Evolutionary conservation across 2,797 vertebrate species (phyloP).

Genomic region (Atherinosoma microstoma): DNA sequence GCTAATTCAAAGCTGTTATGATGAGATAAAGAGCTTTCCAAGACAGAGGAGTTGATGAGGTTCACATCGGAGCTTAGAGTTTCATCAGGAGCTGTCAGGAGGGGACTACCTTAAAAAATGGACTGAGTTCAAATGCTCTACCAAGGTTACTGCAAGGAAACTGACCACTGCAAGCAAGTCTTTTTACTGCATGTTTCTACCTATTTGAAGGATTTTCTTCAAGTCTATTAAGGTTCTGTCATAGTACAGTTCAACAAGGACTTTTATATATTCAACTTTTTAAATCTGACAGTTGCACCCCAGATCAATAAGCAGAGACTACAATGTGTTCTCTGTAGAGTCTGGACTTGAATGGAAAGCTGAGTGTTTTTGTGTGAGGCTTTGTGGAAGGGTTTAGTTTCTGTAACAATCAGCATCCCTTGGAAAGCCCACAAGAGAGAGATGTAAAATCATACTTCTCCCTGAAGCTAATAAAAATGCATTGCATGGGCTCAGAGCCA

Average conservation of each 20-base stretch:
- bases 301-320: slow-evolving; percentile 32
- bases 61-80: slow-evolving; percentile 28
- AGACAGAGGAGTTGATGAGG: slow-evolving; percentile 36
- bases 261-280: background rate
- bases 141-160: slow-evolving; percentile 38
- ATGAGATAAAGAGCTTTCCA: slow-evolving; percentile 58
- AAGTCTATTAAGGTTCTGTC: background rate
- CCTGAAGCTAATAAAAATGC: background rate
- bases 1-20: slow-evolving; percentile 33
- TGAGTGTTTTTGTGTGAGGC: no score
- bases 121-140: slow-evolving; percentile 23
- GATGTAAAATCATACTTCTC: slow-evolving; percentile 17
- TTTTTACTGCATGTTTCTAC: background rate
- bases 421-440: background rate
- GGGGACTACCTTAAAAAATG: slow-evolving; percentile 35
- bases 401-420: background rate
- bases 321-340: background rate
- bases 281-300: slow-evolving; percentile 1
- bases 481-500: background rate
- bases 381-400: background rate
- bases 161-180: slow-evolving; percentile 18
- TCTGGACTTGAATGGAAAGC: no score
- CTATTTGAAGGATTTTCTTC: slow-evolving; percentile 25
- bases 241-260: slow-evolving; percentile 14
- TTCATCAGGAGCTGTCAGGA: slow-evolving; percentile 42